Conservation (phyloP, 2,888 invertebrate genomes). For the Crematogaster levior region DNA sequence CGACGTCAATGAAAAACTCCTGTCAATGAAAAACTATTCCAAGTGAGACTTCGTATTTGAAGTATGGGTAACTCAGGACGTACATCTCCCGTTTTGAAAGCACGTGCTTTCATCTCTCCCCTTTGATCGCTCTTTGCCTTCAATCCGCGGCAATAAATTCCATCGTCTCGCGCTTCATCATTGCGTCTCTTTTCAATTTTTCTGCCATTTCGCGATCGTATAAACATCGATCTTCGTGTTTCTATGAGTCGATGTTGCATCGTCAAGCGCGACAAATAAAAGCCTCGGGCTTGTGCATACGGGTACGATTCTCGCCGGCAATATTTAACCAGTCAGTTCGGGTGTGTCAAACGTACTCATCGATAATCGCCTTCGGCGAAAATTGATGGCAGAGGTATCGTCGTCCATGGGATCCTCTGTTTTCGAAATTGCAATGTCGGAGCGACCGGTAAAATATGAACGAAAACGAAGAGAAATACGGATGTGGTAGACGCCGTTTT, state of each 20-base stretch:
- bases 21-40: not conserved
- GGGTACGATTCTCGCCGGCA: conserved; percentile 24
- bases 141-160: conserved; percentile 19
- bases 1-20: no score
- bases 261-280: conserved; percentile 43
- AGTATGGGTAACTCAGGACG: not conserved
- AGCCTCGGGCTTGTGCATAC: not conserved
- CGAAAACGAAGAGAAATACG: not conserved
- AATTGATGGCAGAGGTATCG: conserved; percentile 28
- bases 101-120: not conserved
- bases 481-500: not conserved
- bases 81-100: not conserved
- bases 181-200: conserved; percentile 28
- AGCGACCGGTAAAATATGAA: conserved; percentile 19
- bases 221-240: conserved; percentile 43
- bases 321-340: conserved; percentile 44
- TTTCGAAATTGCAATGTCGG: conserved; percentile 33
- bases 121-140: not conserved
- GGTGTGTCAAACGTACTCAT: conserved; percentile 30
- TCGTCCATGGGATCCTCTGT: conserved; percentile 15
- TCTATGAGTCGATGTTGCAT: conserved; percentile 30
- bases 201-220: not conserved
- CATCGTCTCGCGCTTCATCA: conserved; percentile 7
- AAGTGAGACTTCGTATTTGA: not conserved
- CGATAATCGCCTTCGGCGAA: conserved; percentile 47